These are phyloP conservation scores for Seira ritae DNA, from an alignment of 2,888 invertebrate genomes.

Conservation along the genomic window DNA sequence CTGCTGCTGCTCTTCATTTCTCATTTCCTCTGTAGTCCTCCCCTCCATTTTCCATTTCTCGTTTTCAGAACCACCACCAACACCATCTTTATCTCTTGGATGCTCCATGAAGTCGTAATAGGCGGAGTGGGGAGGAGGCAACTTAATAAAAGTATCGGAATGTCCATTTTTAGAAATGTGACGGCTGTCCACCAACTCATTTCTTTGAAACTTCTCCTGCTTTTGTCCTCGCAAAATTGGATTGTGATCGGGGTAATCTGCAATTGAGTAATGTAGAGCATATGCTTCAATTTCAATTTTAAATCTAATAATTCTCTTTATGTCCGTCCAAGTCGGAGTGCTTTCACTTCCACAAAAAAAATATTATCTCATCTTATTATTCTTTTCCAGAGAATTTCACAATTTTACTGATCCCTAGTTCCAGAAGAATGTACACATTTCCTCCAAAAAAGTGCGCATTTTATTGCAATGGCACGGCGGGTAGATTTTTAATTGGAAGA, in stretches of 20 bases:
- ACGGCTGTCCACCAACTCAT: conserved; percentile 52
- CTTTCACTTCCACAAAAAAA: too few relatives aligned
- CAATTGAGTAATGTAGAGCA: conserved; percentile 36
- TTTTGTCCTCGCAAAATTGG: conserved; percentile 22
- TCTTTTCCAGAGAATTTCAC: conserved; percentile 19
- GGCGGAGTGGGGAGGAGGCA: conserved; percentile 14
- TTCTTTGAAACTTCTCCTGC: conserved; percentile 52
- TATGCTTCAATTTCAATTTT: conserved; percentile 44
- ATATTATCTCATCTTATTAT: conserved; percentile 28
- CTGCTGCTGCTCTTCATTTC: conserved; percentile 18
- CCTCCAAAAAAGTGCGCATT: conserved; percentile 12
- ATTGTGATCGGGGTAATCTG: conserved; percentile 47
- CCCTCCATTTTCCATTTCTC: too few relatives aligned
- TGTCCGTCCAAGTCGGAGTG: too few relatives aligned
- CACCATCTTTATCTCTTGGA: conserved; percentile 33
- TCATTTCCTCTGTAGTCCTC: conserved; percentile 28
- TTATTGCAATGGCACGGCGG: conserved; percentile 15
- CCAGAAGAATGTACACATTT: not conserved
- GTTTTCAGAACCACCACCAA: too few relatives aligned
- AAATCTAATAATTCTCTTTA: too few relatives aligned
- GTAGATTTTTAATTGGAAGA: conserved; percentile 52
- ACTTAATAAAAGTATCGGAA: too few relatives aligned
- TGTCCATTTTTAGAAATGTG: conserved; percentile 45
- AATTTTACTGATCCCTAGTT: conserved; percentile 36
- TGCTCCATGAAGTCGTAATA: conserved; percentile 38